A percentile compares a stretch with the other conserved stretches of the same genome.
phyloP scores from a whole-genome alignment of 2,888 invertebrate species.

The Drepanosiphum platanoidis region DNA sequence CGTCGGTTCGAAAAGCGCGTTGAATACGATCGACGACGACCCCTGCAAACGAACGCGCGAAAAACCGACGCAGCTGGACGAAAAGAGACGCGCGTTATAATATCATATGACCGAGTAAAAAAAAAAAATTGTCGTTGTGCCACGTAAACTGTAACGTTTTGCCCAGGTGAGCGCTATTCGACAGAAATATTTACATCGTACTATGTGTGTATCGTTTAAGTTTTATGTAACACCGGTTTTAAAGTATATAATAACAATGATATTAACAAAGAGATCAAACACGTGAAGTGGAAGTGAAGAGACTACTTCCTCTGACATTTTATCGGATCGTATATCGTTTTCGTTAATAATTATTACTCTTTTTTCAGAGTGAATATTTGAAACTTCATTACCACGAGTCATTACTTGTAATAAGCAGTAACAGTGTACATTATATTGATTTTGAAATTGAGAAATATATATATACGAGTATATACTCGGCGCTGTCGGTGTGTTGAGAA shows the following conservation, averaged over 20 bases:
- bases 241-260: too few species aligned
- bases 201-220: not conserved
- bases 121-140: not conserved
- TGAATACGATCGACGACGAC: slow-evolving; percentile 17
- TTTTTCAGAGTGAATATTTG: not conserved
- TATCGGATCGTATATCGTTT: not conserved
- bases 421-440: too few species aligned
- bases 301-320: not conserved
- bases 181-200: not conserved
- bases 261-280: too few species aligned
- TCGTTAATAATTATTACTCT: not conserved
- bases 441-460: too few species aligned
- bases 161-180: not conserved
- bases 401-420: too few species aligned
- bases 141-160: not conserved
- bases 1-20: not conserved
- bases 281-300: not conserved
- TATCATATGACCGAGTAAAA: too few species aligned
- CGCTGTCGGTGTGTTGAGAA: too few species aligned
- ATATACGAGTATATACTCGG: too few species aligned
- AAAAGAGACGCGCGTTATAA: too few species aligned
- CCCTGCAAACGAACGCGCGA: slow-evolving; percentile 5
- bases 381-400: not conserved
- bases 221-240: too few species aligned
- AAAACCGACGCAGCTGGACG: too few species aligned